phyloP scores from a whole-genome alignment of 2,888 invertebrate species.

The Leptura quadrifasciata region DNA sequence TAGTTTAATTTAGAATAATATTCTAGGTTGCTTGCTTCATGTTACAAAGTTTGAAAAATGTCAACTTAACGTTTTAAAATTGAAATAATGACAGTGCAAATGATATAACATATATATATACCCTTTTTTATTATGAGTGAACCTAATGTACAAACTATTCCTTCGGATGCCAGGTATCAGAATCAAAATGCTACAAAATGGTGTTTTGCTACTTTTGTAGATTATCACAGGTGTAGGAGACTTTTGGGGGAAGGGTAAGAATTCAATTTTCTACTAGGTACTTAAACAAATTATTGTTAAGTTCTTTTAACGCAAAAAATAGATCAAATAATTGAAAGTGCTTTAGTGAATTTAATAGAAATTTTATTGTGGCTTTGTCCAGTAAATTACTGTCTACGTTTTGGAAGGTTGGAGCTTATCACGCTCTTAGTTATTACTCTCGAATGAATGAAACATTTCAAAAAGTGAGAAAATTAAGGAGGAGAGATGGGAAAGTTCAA shows the following conservation, averaged over 20 bases:
- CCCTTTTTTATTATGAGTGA: neutral
- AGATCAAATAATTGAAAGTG: no score
- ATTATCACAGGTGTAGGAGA: constrained; percentile 56
- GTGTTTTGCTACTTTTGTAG: constrained; percentile 59
- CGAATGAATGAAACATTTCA: no score
- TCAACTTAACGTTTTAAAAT: neutral
- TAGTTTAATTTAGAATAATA: neutral
- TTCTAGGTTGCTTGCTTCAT: neutral
- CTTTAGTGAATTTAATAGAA: no score
- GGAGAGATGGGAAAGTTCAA: no score
- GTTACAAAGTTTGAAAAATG: neutral
- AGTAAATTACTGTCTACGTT: no score
- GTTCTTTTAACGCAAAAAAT: no score
- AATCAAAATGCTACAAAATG: constrained; percentile 58
- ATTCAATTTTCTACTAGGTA: no score
- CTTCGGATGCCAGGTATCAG: constrained; percentile 58
- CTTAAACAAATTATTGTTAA: no score
- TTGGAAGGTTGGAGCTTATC: no score
- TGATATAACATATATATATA: neutral
- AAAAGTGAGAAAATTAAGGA: no score
- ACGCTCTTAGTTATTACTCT: no score
- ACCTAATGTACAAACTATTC: constrained; percentile 46
- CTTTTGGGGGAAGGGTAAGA: constrained; percentile 59
- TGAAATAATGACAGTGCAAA: neutral
- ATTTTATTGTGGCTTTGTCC: no score